Conservation (phyloP, 1,140 invertebrate species). For the Dreissena rostriformis region DNA sequence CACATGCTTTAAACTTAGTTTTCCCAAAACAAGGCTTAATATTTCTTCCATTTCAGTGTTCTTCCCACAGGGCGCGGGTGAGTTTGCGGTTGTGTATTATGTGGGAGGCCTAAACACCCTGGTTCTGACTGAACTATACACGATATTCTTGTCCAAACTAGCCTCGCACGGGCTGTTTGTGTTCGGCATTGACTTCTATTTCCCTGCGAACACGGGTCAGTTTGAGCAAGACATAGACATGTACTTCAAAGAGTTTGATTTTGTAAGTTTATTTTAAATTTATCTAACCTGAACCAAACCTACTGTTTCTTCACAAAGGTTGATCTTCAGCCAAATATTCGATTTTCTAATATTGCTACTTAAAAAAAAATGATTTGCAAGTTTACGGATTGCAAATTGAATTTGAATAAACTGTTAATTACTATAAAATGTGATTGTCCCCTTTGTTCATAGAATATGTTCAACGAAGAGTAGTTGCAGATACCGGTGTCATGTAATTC, state of each 20-base stretch:
- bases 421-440: too few relatives aligned
- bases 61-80: constrained; percentile 59
- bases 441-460: too few relatives aligned
- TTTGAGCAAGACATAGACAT: constrained; percentile 14
- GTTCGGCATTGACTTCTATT: constrained; percentile 66
- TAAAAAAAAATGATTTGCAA: too few relatives aligned
- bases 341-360: background rate
- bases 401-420: too few relatives aligned
- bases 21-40: too few relatives aligned
- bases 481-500: too few relatives aligned
- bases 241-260: constrained; percentile 34
- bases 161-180: constrained; percentile 72
- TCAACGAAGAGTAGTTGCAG: too few relatives aligned
- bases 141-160: constrained; percentile 52
- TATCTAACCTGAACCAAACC: background rate
- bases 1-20: too few relatives aligned
- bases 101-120: constrained; percentile 63
- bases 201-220: constrained; percentile 37
- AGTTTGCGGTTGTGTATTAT: constrained; percentile 65
- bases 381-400: too few relatives aligned
- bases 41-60: constrained; percentile 61
- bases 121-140: constrained; percentile 62
- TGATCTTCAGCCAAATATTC: background rate
- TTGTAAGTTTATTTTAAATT: constrained; percentile 17
- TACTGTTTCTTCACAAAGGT: background rate